phyloP scores from a whole-genome alignment of 2,888 invertebrate genomes.

The Pterostichus madidus region DNA sequence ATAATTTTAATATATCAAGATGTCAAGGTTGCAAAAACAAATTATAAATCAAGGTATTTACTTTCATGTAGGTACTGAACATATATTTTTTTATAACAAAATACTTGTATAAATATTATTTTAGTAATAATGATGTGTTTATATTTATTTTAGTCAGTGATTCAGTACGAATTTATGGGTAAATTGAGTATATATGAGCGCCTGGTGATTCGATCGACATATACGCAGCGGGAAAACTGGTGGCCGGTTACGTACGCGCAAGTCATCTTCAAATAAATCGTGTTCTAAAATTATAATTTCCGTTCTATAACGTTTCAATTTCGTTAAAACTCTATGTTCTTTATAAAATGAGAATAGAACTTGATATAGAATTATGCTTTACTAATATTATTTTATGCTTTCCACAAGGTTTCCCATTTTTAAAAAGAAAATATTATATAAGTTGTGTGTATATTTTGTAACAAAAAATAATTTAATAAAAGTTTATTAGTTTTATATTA shows the following conservation, averaged over 20 bases:
- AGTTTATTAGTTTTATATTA: too few relatives aligned
- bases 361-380: constrained; percentile 17
- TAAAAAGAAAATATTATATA: too few relatives aligned
- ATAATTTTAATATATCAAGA: background rate
- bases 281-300: constrained; percentile 60
- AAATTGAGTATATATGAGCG: too few relatives aligned
- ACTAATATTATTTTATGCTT: constrained; percentile 1
- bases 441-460: too few relatives aligned
- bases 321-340: constrained; percentile 42
- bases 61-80: constrained; percentile 1
- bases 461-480: too few relatives aligned
- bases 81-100: background rate
- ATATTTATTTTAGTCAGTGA: too few relatives aligned
- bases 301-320: constrained; percentile 56
- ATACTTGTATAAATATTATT: too few relatives aligned
- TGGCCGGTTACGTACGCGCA: background rate
- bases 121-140: too few relatives aligned
- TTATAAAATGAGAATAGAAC: constrained; percentile 13
- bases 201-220: too few relatives aligned
- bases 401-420: background rate
- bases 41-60: constrained; percentile 26
- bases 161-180: too few relatives aligned
- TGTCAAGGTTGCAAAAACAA: constrained; percentile 3
- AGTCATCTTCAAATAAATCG: constrained; percentile 46
- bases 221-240: background rate